A percentile compares a stretch with the other conserved stretches of the same genome.
Conservation (phyloP, 2,797 vertebrate species). For the Natrix natrix region DNA sequence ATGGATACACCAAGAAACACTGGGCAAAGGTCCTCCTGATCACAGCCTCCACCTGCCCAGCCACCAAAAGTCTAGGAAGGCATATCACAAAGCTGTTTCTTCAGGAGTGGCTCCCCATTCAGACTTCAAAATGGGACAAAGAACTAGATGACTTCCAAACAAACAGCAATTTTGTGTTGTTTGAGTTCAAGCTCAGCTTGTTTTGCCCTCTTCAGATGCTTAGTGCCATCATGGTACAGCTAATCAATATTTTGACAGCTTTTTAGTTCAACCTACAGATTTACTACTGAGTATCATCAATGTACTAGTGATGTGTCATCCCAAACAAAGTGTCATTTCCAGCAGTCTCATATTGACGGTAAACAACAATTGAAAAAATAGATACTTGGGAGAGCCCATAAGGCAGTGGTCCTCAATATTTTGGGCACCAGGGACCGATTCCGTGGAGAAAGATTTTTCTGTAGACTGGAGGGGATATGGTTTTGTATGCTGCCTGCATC, state of each 20-base stretch:
- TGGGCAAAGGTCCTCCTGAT: not conserved
- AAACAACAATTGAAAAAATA: not conserved
- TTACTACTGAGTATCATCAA: not conserved
- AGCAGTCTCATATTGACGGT: not conserved
- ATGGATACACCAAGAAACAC: not conserved
- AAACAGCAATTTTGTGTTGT: not conserved
- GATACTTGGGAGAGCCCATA: not conserved
- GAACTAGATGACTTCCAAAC: not conserved
- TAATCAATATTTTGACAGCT: not conserved
- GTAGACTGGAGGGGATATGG: too few relatives aligned
- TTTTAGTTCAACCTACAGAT: not conserved
- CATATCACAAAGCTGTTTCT: not conserved
- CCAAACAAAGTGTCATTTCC: not conserved
- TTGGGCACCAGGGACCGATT: too few relatives aligned
- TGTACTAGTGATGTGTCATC: not conserved
- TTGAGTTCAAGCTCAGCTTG: not conserved
- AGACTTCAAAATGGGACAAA: not conserved
- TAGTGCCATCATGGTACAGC: not conserved
- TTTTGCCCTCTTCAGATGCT: not conserved
- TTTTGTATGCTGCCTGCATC: too few relatives aligned
- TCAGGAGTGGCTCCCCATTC: not conserved
- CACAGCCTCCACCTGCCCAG: not conserved
- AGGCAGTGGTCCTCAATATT: too few relatives aligned
- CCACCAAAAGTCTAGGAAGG: not conserved
- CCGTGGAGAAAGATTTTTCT: too few relatives aligned